phyloP scores from a whole-genome alignment of 2,888 invertebrate genomes.

The Catocala fraxini region DNA sequence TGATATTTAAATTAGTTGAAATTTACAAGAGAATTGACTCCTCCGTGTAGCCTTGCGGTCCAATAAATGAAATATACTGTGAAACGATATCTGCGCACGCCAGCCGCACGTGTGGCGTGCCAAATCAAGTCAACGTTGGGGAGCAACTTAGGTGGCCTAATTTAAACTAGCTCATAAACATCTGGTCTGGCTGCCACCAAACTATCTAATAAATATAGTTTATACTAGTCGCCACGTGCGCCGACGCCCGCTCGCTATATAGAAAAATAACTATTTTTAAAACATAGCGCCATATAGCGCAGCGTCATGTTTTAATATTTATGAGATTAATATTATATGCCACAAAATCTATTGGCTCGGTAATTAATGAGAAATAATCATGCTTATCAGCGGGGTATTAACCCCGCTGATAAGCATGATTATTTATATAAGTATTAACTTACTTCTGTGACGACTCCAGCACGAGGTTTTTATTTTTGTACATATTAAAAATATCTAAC shows the following conservation, averaged over 20 bases:
- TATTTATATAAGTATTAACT: no score
- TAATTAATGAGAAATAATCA: no score
- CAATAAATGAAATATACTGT: conserved; percentile 1
- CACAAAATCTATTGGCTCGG: no score
- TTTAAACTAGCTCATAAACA: conserved; percentile 44
- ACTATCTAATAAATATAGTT: conserved; percentile 20
- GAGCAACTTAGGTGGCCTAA: conserved; percentile 44
- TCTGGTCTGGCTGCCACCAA: conserved; percentile 35
- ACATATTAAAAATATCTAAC: no score
- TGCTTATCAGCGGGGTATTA: no score
- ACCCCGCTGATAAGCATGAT: no score
- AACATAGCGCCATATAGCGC: no score
- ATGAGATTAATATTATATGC: no score
- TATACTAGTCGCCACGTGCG: no score
- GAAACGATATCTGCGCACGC: conserved; percentile 17
- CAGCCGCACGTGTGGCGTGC: conserved; percentile 32
- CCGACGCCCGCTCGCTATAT: not conserved
- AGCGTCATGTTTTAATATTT: no score
- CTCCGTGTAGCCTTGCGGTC: conserved; percentile 1
- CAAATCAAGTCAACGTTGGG: conserved; percentile 41
- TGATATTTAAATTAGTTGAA: not conserved
- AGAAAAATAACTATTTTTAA: not conserved
- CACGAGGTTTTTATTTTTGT: no score
- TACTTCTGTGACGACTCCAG: no score
- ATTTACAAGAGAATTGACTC: not conserved